Conservation (phyloP, 2,797 vertebrate genomes). For the Rhynchotus rufescens region DNA sequence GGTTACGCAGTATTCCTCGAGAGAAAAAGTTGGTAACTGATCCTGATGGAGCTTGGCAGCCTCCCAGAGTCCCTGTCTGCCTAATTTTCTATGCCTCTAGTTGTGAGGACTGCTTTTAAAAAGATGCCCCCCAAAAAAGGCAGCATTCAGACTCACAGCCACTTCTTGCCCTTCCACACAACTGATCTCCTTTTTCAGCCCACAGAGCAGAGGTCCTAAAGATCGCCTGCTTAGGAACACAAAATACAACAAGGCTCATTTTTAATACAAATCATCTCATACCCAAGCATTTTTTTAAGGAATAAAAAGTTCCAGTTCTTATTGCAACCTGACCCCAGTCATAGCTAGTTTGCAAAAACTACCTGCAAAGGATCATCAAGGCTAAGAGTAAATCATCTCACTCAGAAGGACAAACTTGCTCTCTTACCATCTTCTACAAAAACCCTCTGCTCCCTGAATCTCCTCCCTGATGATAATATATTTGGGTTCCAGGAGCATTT, state of each 20-base stretch:
- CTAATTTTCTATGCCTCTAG: background rate
- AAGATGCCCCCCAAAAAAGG: too few relatives aligned
- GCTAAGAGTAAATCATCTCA: background rate
- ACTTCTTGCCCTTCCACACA: background rate
- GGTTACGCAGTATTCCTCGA: background rate
- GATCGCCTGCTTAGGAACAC: background rate
- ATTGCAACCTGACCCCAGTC: background rate
- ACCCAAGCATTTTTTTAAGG: background rate
- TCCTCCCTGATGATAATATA: background rate
- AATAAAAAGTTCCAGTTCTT: background rate
- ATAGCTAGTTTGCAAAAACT: background rate
- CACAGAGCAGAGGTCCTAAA: background rate
- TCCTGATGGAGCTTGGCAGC: background rate
- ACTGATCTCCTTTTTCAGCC: background rate
- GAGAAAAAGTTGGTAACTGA: slow-evolving; percentile 3
- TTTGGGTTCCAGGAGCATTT: background rate
- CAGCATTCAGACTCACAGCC: background rate
- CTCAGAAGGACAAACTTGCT: background rate
- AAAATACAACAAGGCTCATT: background rate
- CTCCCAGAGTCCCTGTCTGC: background rate
- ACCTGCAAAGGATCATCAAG: background rate
- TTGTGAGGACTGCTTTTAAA: background rate
- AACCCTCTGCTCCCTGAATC: background rate
- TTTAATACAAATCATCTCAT: background rate
- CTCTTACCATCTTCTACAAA: background rate